A percentile compares a stretch with the other conserved stretches of the same genome.
These are phyloP conservation scores for Notolepis coatsorum DNA, from an alignment of 2,797 vertebrate species.

Conservation along the genomic window DNA sequence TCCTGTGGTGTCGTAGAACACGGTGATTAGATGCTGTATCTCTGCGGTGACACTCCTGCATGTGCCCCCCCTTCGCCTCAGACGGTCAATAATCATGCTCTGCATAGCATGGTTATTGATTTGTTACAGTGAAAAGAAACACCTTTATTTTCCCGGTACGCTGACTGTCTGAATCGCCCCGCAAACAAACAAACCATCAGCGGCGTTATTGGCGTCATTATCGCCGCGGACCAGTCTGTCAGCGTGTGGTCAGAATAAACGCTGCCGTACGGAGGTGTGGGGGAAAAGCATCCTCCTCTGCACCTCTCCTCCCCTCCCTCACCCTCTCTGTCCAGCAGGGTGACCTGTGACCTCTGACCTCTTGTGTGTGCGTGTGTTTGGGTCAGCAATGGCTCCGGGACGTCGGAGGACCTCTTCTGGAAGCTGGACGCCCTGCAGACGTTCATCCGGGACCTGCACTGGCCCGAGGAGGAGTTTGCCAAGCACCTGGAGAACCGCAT, in stretches of 20 bases:
- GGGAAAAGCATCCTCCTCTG: conserved; percentile 68
- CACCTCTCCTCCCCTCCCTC: conserved; percentile 44
- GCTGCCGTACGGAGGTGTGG: conserved; percentile 80
- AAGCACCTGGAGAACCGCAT: conserved; percentile 97
- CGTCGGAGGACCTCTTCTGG: conserved; percentile 99
- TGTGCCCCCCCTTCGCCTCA: conserved; percentile 83
- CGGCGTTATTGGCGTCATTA: conserved; percentile 3
- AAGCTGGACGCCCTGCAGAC: conserved; percentile 98
- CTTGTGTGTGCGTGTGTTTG: conserved; percentile 42
- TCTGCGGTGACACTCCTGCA: conserved; percentile 86
- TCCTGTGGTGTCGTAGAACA: conserved; percentile 71
- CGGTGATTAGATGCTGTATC: conserved; percentile 69
- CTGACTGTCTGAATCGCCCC: conserved; percentile 70
- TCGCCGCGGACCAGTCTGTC: conserved; percentile 68
- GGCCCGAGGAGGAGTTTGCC: conserved; percentile 98
- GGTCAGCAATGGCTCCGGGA: conserved; percentile 96
- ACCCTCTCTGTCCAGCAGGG: conserved; percentile 16
- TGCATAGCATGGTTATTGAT: conserved; percentile 92
- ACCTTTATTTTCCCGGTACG: conserved; percentile 87
- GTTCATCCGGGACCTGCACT: conserved; percentile 98
- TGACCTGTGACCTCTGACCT: conserved; percentile 58
- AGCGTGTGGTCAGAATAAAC: conserved; percentile 86
- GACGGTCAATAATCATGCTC: conserved; percentile 89
- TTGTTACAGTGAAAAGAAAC: conserved; percentile 76
- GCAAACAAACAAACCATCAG: conserved; percentile 8